Percentiles rank a stretch among this genome's conserved stretches.
phyloP scores from a whole-genome alignment of 2,113 vertebrate species.

The Lucifuga dentata region DNA sequence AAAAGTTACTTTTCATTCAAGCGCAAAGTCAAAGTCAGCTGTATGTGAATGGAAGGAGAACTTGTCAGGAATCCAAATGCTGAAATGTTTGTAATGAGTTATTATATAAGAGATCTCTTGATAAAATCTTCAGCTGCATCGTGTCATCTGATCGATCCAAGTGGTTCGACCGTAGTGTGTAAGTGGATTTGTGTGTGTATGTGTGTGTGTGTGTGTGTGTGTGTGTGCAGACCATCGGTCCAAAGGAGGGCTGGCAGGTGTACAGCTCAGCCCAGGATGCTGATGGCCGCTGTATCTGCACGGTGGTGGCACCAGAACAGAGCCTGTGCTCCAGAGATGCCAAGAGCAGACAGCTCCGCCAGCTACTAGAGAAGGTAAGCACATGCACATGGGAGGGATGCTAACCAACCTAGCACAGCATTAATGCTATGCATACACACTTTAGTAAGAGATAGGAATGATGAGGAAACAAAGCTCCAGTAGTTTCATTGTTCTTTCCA shows the following conservation, averaged over 20 bases:
- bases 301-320: constrained; percentile 97
- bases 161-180: not conserved
- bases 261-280: constrained; percentile 98
- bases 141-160: not conserved
- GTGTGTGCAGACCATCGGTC: constrained; percentile 90
- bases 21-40: too few species aligned
- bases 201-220: constrained; percentile 28
- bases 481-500: constrained; percentile 3
- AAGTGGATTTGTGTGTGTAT: constrained; percentile 13
- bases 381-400: not conserved
- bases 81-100: not conserved
- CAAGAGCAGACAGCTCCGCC: constrained; percentile 94
- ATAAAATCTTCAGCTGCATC: not conserved
- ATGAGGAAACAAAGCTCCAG: not conserved
- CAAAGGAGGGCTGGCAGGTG: constrained; percentile 98
- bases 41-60: not conserved
- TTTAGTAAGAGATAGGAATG: not conserved
- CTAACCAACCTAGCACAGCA: constrained; percentile 4
- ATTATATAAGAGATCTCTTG: too few species aligned
- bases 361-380: constrained; percentile 96
- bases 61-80: not conserved
- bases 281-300: constrained; percentile 97
- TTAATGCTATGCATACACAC: not conserved
- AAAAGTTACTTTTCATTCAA: not conserved
- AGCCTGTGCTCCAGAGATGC: constrained; percentile 97